phyloP scores from a whole-genome alignment of 2,113 vertebrate genomes.

The Rhinichthys klamathensis region DNA sequence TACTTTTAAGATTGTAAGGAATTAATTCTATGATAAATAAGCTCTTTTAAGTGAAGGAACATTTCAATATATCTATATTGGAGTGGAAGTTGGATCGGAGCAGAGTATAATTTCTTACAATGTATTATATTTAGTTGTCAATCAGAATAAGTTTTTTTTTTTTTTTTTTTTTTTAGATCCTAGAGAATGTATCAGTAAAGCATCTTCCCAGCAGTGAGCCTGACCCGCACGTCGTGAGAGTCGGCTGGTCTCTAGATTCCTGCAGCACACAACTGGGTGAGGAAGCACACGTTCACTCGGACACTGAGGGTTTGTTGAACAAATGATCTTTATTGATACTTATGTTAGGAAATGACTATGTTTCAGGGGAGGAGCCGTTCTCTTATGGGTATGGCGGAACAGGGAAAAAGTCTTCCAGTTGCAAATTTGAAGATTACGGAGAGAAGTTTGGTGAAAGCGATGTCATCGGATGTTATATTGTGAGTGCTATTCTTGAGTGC shows the following conservation, averaged over 20 bases:
- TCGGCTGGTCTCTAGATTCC: conserved; percentile 89
- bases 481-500: conserved; percentile 68
- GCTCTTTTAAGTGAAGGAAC: too few relatives aligned
- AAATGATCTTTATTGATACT: neutral
- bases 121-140: too few relatives aligned
- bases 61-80: too few relatives aligned
- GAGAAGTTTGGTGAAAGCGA: conserved; percentile 89
- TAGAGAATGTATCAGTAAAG: conserved; percentile 89
- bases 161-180: conserved; percentile 73
- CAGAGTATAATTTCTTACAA: too few relatives aligned
- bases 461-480: conserved; percentile 87
- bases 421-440: conserved; percentile 86
- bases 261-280: conserved; percentile 90
- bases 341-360: neutral
- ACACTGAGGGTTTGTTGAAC: neutral
- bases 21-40: too few relatives aligned
- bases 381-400: conserved; percentile 91
- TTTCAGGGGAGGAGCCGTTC: conserved; percentile 84
- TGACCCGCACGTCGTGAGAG: conserved; percentile 87
- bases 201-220: conserved; percentile 87
- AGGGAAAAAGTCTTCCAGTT: conserved; percentile 85
- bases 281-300: neutral
- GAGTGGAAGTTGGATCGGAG: too few relatives aligned
- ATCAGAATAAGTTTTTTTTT: too few relatives aligned
- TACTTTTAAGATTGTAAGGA: too few relatives aligned